Evolutionary conservation across 2,888 invertebrate genomes (phyloP).

Genomic region (Pristionchus arcanus): DNA sequence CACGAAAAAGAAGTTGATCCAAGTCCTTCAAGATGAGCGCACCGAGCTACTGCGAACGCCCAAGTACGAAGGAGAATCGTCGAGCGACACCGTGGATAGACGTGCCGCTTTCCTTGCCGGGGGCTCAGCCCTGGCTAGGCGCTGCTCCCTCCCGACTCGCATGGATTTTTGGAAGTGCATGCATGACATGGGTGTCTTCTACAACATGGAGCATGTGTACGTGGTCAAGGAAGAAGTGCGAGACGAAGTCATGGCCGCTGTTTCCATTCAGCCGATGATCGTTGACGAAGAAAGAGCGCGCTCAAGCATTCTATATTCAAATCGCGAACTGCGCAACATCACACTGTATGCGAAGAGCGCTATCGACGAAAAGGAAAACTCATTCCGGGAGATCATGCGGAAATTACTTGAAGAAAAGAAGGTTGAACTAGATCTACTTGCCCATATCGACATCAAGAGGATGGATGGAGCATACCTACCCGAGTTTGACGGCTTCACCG

Average conservation of each 20-base stretch:
- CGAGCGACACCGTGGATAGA: background rate
- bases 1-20: no score
- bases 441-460: background rate
- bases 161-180: no score
- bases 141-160: no score
- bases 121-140: no score
- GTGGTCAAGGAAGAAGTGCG: background rate
- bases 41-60: background rate
- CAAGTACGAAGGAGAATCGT: background rate
- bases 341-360: background rate
- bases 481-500: conserved; percentile 12
- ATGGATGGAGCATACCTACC: background rate
- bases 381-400: no score
- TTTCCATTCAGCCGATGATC: background rate
- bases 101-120: background rate
- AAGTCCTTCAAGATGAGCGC: no score
- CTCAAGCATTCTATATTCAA: background rate
- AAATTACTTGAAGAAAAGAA: no score
- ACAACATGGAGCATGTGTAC: background rate
- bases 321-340: background rate
- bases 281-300: background rate
- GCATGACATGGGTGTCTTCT: no score
- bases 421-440: background rate
- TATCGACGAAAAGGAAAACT: background rate
- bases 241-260: background rate